A percentile compares a stretch with the other conserved stretches of the same genome.
Evolutionary conservation across 2,888 invertebrate genomes (phyloP).

Genomic region (Hoplodrina ambigua): DNA sequence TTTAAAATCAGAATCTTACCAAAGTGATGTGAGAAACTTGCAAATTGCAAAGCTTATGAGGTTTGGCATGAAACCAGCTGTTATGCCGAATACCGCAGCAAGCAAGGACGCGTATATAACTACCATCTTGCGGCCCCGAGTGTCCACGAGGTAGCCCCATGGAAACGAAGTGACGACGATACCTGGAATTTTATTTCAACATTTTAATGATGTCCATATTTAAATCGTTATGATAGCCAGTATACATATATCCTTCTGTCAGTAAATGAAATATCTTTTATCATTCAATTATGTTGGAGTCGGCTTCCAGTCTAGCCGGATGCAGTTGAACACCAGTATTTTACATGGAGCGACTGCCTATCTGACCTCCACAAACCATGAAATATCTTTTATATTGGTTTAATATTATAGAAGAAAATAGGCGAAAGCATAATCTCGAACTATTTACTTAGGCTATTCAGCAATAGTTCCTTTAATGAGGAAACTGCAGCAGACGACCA

Average conservation of each 20-base stretch:
- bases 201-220: not conserved
- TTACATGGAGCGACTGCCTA: too few relatives aligned
- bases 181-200: constrained; percentile 78
- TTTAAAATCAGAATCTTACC: constrained; percentile 69
- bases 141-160: constrained; percentile 95
- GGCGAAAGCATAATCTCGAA: too few relatives aligned
- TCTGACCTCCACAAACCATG: too few relatives aligned
- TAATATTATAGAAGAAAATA: too few relatives aligned
- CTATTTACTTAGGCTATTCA: too few relatives aligned
- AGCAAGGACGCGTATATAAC: constrained; percentile 81
- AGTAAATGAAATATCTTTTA: too few relatives aligned
- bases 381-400: too few relatives aligned
- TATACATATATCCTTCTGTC: too few relatives aligned
- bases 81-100: constrained; percentile 85
- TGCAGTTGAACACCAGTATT: too few relatives aligned
- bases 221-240: too few relatives aligned
- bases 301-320: too few relatives aligned
- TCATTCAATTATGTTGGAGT: too few relatives aligned
- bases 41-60: constrained; percentile 91
- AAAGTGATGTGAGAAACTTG: constrained; percentile 90
- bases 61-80: constrained; percentile 91
- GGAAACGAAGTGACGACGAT: constrained; percentile 93
- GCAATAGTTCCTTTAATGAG: not conserved
- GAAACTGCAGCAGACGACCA: not conserved
- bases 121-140: constrained; percentile 92